Conservation (phyloP, 2,113 vertebrate species). For the Chroicocephalus ridibundus region DNA sequence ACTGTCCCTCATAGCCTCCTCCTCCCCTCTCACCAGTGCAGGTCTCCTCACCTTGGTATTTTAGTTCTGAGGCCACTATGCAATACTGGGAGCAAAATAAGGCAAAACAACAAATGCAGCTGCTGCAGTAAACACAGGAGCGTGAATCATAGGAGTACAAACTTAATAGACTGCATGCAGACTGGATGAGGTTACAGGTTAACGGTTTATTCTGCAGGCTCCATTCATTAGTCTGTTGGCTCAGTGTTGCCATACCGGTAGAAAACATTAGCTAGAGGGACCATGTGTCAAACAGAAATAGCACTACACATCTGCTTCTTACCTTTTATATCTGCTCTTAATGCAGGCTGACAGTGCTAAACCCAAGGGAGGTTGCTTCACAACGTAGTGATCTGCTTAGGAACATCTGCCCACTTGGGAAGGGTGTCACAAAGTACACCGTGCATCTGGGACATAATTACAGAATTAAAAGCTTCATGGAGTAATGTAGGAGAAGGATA, state of each 20-base stretch:
- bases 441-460: not conserved
- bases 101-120: not conserved
- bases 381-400: slow-evolving; percentile 11
- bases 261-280: not conserved
- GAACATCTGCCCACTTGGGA: slow-evolving; percentile 14
- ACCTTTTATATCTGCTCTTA: slow-evolving; percentile 33
- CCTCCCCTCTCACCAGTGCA: not conserved
- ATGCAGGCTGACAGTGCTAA: slow-evolving; percentile 43
- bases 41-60: not conserved
- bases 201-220: slow-evolving; percentile 55
- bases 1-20: not conserved
- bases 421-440: not conserved
- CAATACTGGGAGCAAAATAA: slow-evolving; percentile 22
- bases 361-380: slow-evolving; percentile 38
- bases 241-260: not conserved
- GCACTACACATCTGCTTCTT: slow-evolving; percentile 7
- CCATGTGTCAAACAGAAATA: slow-evolving; percentile 11
- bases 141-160: not conserved
- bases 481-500: not conserved
- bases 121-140: not conserved
- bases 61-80: not conserved
- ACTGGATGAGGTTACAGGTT: slow-evolving; percentile 64
- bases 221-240: slow-evolving; percentile 55
- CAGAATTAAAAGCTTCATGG: slow-evolving; percentile 9
- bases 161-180: slow-evolving; percentile 35